phyloP scores from a whole-genome alignment of 2,797 vertebrate species.

The Sphaeramia orbicularis region DNA sequence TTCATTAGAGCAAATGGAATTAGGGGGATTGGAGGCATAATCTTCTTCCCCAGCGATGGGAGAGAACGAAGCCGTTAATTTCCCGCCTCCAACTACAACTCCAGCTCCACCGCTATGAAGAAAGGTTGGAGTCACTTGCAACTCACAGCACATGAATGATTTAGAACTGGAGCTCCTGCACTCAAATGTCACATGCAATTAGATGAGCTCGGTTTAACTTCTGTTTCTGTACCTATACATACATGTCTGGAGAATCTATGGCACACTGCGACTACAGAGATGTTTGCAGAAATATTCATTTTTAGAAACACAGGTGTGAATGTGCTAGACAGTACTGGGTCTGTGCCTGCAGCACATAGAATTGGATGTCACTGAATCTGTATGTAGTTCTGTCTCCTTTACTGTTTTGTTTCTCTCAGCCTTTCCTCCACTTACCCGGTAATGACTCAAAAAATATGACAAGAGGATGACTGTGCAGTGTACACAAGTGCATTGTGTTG shows the following conservation, averaged over 20 bases:
- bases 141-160: conserved; percentile 55
- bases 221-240: conserved; percentile 16
- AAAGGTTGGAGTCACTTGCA: conserved; percentile 33
- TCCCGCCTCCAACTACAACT: conserved; percentile 66
- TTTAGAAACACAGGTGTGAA: conserved; percentile 38
- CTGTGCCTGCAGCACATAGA: conserved; percentile 31
- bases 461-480: conserved; percentile 28
- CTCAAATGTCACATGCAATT: conserved; percentile 43
- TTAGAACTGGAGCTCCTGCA: conserved; percentile 28
- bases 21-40: conserved; percentile 78
- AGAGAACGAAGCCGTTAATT: conserved; percentile 69
- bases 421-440: conserved; percentile 33
- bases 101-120: conserved; percentile 44
- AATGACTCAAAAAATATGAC: conserved; percentile 56
- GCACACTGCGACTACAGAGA: background rate
- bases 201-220: conserved; percentile 15
- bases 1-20: conserved; percentile 81
- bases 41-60: conserved; percentile 69
- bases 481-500: conserved; percentile 34
- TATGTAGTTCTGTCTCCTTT: conserved; percentile 8
- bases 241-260: conserved; percentile 20
- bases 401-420: conserved; percentile 21
- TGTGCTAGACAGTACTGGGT: conserved; percentile 21
- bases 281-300: conserved; percentile 13
- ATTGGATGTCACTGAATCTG: conserved; percentile 29